Conservation (phyloP, 2,888 invertebrate species). For the Tricholauxania praeusta region DNA sequence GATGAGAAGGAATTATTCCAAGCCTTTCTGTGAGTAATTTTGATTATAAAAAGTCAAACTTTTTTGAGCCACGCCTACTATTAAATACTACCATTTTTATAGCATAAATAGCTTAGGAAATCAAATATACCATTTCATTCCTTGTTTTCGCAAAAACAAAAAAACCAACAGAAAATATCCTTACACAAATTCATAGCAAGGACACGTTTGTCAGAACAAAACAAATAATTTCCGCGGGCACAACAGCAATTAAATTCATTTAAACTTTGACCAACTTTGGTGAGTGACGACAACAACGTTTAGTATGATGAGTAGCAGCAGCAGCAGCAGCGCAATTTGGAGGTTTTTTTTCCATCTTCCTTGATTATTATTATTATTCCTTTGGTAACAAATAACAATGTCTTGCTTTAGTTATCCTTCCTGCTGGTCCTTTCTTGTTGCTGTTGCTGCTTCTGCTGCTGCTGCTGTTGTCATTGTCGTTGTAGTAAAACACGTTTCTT, state of each 20-base stretch:
- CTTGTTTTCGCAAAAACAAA: too few relatives aligned
- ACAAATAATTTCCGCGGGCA: slow-evolving; percentile 47
- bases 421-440: not conserved
- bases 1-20: too few relatives aligned
- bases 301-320: not conserved
- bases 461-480: slow-evolving; percentile 5
- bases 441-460: slow-evolving; percentile 1
- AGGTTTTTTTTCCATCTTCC: not conserved
- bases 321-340: not conserved
- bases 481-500: slow-evolving; percentile 55
- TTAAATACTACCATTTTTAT: too few relatives aligned
- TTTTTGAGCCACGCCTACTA: too few relatives aligned
- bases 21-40: too few relatives aligned
- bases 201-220: slow-evolving; percentile 20
- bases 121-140: too few relatives aligned
- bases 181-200: not conserved
- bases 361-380: not conserved
- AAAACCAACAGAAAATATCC: too few relatives aligned
- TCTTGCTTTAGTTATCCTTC: slow-evolving; percentile 1
- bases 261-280: slow-evolving; percentile 50
- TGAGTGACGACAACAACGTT: slow-evolving; percentile 2
- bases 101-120: too few relatives aligned
- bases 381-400: not conserved
- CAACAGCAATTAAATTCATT: slow-evolving; percentile 59
- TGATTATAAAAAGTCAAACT: too few relatives aligned